Evolutionary conservation across 1,140 invertebrate species (phyloP).

Genomic region (Trichonephila clavata): DNA sequence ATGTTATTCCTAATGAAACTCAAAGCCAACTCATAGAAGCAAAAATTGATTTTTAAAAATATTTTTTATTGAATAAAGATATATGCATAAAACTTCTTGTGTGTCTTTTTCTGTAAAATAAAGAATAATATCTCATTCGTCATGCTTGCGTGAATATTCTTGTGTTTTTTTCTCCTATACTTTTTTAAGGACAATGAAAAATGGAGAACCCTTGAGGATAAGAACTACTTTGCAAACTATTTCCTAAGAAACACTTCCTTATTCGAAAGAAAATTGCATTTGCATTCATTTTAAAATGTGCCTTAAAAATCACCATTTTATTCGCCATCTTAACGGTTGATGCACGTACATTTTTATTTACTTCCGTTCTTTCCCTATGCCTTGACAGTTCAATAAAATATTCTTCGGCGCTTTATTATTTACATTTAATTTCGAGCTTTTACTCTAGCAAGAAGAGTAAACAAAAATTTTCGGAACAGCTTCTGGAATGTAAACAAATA

Average conservation of each 20-base stretch:
- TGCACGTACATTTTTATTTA: not conserved
- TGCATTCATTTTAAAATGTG: conserved; percentile 27
- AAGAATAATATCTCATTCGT: not conserved
- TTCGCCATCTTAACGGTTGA: not conserved
- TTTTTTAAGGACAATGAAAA: not conserved
- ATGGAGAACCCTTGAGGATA: not conserved
- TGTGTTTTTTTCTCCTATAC: not conserved
- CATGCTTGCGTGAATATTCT: not conserved
- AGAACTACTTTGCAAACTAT: not conserved
- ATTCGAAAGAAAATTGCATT: conserved; percentile 8
- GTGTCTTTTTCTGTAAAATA: not conserved
- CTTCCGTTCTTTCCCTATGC: not conserved
- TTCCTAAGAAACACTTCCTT: conserved; percentile 9
- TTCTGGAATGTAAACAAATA: conserved; percentile 35
- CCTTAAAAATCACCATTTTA: conserved; percentile 13
- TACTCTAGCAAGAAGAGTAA: not conserved
- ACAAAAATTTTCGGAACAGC: conserved; percentile 19
- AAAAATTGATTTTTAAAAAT: no score
- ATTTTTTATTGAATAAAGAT: no score
- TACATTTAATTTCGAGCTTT: conserved; percentile 44
- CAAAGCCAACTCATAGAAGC: no score
- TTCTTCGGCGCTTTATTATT: conserved; percentile 31
- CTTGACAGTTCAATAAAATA: conserved; percentile 32
- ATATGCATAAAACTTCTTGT: no score
- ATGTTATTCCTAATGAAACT: no score